A percentile compares a stretch with the other conserved stretches of the same genome.
Conservation (phyloP, 2,888 invertebrate genomes). For the Heliconius hortense region DNA sequence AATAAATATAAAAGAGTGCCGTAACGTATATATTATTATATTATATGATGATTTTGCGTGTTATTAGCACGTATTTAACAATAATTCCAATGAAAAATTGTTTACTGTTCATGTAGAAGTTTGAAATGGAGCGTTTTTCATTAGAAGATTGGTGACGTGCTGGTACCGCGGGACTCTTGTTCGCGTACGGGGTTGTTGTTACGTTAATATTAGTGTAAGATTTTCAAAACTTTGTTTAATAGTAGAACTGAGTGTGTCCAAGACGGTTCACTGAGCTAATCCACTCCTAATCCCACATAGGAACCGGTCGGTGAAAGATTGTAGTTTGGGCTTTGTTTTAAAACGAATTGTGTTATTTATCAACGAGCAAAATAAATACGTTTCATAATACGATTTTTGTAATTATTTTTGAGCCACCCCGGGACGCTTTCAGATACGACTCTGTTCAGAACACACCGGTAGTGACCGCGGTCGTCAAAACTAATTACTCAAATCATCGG, state of each 20-base stretch:
- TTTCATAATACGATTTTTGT: conserved; percentile 81
- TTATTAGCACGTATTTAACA: background rate
- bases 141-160: conserved; percentile 21
- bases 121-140: conserved; percentile 24
- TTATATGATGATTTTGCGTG: conserved; percentile 20
- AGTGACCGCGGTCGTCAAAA: conserved; percentile 69
- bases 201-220: conserved; percentile 77
- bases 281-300: conserved; percentile 67
- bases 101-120: conserved; percentile 13
- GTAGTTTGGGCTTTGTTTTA: conserved; percentile 79
- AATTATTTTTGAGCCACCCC: conserved; percentile 79
- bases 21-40: conserved; percentile 30
- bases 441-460: conserved; percentile 70
- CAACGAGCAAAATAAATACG: conserved; percentile 79
- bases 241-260: conserved; percentile 63
- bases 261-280: conserved; percentile 70
- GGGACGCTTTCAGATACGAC: conserved; percentile 67
- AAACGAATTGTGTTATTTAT: conserved; percentile 78
- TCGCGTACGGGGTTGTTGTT: conserved; percentile 76
- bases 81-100: conserved; percentile 18
- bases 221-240: conserved; percentile 66
- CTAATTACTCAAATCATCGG: conserved; percentile 78
- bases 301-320: conserved; percentile 65
- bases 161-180: conserved; percentile 52
- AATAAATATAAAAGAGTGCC: conserved; percentile 33